Evolutionary conservation across 1,140 invertebrate genomes (phyloP).

Genomic region (Chlorops oryzae): DNA sequence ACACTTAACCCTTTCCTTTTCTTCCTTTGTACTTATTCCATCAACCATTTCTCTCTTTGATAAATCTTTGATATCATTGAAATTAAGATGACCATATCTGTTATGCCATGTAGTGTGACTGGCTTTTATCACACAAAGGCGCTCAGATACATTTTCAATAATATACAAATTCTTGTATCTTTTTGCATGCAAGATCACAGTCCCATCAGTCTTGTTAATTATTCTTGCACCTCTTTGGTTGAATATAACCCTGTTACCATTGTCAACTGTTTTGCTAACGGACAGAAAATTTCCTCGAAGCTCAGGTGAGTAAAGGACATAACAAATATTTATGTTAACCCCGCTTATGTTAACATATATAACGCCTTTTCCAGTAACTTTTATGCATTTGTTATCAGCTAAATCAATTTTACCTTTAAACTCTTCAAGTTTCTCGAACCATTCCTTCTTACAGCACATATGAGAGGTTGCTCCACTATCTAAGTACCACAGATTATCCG

Average conservation of each 20-base stretch:
- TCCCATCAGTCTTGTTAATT: background rate
- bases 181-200: background rate
- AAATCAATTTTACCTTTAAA: background rate
- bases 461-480: conserved; percentile 12
- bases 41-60: background rate
- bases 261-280: conserved; percentile 1
- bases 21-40: conserved; percentile 18
- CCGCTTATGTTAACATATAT: background rate
- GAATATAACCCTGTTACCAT: background rate
- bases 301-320: conserved; percentile 7
- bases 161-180: background rate
- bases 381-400: conserved; percentile 6
- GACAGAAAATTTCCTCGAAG: conserved; percentile 12
- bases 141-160: background rate
- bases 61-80: background rate
- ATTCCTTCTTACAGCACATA: conserved; percentile 5
- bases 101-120: background rate
- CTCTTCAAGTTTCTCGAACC: background rate
- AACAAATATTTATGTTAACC: background rate
- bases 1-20: conserved; percentile 13
- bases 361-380: background rate
- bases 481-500: conserved; percentile 6
- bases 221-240: background rate
- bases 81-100: background rate
- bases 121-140: background rate